Conservation (phyloP, 2,797 vertebrate species). For the Phoeniculus purpureus region DNA sequence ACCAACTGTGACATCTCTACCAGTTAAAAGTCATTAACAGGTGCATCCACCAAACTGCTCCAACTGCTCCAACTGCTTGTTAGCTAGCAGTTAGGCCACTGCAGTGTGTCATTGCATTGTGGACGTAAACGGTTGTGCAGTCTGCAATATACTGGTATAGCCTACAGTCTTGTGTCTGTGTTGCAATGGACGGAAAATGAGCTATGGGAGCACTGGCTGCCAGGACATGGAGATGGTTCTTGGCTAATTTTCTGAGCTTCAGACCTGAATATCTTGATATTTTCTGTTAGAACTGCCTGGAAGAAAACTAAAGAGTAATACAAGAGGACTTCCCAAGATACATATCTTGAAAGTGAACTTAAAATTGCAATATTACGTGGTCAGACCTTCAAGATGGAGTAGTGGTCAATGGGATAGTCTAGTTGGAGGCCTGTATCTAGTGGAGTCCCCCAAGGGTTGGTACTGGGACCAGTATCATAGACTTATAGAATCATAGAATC, state of each 20-base stretch:
- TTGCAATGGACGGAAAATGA: not conserved
- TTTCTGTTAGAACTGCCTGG: not conserved
- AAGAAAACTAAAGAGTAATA: not conserved
- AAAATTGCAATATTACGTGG: not conserved
- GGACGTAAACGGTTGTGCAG: rapidly evolving
- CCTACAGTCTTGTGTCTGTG: not conserved
- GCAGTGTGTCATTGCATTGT: not conserved
- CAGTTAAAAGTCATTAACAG: rapidly evolving
- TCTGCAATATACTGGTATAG: not conserved
- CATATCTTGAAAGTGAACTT: not conserved
- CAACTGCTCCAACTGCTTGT: not conserved
- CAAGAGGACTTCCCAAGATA: not conserved
- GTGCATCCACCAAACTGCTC: not conserved
- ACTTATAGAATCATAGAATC: no score
- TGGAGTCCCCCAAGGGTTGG: no score
- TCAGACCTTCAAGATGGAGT: no score
- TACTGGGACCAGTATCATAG: no score
- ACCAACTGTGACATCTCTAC: not conserved
- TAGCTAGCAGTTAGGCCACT: not conserved
- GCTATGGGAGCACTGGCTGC: not conserved
- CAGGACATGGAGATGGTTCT: not conserved
- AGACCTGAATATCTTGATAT: not conserved
- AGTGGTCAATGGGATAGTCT: no score
- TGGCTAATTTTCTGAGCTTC: not conserved
- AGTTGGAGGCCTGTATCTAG: no score